These are phyloP conservation scores for Trypoxylon attenuatum DNA, from an alignment of 2,888 invertebrate species.

Conservation along the genomic window DNA sequence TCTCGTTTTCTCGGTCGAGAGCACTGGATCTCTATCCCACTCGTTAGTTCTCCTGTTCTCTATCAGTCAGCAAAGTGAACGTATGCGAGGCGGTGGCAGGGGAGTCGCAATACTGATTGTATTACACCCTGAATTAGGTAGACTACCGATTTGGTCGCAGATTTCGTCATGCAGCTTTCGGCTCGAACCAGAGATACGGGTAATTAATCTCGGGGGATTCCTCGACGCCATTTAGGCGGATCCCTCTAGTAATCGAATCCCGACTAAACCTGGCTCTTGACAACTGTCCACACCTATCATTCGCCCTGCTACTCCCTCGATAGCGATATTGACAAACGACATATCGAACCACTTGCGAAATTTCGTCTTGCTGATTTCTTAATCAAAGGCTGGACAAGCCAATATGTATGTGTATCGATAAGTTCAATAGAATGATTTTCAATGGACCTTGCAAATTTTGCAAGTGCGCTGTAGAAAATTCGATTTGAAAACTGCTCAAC, in stretches of 20 bases:
- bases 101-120: constrained; percentile 31
- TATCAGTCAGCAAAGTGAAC: constrained; percentile 16
- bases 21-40: not conserved
- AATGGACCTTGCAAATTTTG: too few species aligned
- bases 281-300: too few species aligned
- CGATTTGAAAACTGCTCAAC: constrained; percentile 30
- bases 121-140: constrained; percentile 15
- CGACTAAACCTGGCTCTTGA: not conserved
- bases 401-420: too few species aligned
- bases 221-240: constrained; percentile 40
- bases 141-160: constrained; percentile 18
- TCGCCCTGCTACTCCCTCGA: not conserved
- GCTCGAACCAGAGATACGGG: constrained; percentile 42
- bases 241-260: not conserved
- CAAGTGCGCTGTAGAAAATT: constrained; percentile 8
- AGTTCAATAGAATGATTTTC: too few species aligned
- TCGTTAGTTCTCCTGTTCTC: constrained; percentile 11
- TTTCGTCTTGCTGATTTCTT: not conserved
- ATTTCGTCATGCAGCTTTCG: constrained; percentile 38
- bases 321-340: not conserved
- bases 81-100: constrained; percentile 24
- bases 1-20: not conserved
- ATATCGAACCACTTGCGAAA: not conserved
- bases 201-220: constrained; percentile 49
- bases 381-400: not conserved